Evolutionary conservation across 2,888 invertebrate genomes (phyloP).

Genomic region (Zaprionus lineosus): DNA sequence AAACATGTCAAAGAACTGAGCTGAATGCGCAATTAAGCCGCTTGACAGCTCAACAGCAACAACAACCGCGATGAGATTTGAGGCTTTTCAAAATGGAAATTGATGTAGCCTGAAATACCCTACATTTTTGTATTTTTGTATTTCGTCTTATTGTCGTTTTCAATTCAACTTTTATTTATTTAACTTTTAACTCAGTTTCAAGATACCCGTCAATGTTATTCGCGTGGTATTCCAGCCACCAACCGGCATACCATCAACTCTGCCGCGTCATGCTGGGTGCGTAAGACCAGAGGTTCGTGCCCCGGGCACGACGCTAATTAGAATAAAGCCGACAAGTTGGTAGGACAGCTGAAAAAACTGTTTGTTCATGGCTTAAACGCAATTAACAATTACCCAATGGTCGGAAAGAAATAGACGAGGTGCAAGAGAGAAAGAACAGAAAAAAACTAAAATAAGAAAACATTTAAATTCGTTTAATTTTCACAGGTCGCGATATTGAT

Average conservation of each 20-base stretch:
- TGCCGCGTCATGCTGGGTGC: constrained; percentile 62
- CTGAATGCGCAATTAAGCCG: constrained; percentile 72
- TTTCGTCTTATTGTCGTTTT: too few species aligned
- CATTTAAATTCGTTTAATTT: constrained; percentile 67
- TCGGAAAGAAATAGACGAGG: not conserved
- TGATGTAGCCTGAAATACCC: constrained; percentile 22
- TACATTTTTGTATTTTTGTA: not conserved
- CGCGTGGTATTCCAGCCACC: constrained; percentile 11
- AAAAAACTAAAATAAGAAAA: constrained; percentile 6
- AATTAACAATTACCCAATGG: constrained; percentile 46
- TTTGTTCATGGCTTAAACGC: constrained; percentile 69
- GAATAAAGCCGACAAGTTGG: constrained; percentile 63
- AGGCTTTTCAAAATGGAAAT: too few species aligned
- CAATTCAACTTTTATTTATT: not conserved
- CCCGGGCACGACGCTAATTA: constrained; percentile 72
- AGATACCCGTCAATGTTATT: not conserved
- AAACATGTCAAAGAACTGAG: constrained; percentile 70
- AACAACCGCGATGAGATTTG: constrained; percentile 40
- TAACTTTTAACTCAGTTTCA: not conserved
- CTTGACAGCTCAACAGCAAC: constrained; percentile 41
- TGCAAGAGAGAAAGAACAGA: not conserved
- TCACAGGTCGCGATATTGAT: constrained; percentile 57
- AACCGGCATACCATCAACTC: constrained; percentile 29
- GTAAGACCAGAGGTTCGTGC: constrained; percentile 63
- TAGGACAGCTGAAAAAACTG: constrained; percentile 44